These are phyloP conservation scores for Aphidoletes aphidimyza DNA, from an alignment of 2,888 invertebrate species.

Conservation along the genomic window DNA sequence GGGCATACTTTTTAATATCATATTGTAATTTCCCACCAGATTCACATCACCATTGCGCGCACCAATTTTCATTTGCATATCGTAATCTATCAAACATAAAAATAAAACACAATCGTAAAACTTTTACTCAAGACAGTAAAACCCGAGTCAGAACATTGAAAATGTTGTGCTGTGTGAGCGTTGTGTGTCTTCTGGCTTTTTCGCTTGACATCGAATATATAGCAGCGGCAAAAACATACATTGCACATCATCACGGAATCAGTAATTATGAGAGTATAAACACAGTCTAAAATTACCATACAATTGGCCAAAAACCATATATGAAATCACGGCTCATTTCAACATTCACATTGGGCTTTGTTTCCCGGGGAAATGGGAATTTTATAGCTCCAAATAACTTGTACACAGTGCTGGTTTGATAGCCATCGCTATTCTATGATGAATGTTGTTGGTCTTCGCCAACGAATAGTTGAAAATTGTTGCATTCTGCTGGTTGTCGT, in stretches of 20 bases:
- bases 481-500: not conserved
- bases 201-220: not conserved
- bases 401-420: too few relatives aligned
- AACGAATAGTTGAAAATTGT: too few relatives aligned
- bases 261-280: conserved; percentile 43
- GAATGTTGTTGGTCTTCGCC: too few relatives aligned
- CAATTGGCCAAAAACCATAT: not conserved
- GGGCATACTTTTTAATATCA: not conserved
- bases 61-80: conserved; percentile 23
- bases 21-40: conserved; percentile 42
- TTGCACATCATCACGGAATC: not conserved
- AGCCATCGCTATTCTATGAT: not conserved
- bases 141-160: not conserved
- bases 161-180: too few relatives aligned
- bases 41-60: conserved; percentile 27
- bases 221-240: not conserved
- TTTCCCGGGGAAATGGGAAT: too few relatives aligned
- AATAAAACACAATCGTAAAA: conserved; percentile 27
- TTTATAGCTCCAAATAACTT: too few relatives aligned
- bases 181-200: too few relatives aligned
- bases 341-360: not conserved
- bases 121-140: conserved; percentile 25
- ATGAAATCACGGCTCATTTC: not conserved
- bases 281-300: conserved; percentile 6
- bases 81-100: conserved; percentile 47